Evolutionary conservation across 2,797 vertebrate genomes (phyloP).

Genomic region (Sciaenops ocellatus): DNA sequence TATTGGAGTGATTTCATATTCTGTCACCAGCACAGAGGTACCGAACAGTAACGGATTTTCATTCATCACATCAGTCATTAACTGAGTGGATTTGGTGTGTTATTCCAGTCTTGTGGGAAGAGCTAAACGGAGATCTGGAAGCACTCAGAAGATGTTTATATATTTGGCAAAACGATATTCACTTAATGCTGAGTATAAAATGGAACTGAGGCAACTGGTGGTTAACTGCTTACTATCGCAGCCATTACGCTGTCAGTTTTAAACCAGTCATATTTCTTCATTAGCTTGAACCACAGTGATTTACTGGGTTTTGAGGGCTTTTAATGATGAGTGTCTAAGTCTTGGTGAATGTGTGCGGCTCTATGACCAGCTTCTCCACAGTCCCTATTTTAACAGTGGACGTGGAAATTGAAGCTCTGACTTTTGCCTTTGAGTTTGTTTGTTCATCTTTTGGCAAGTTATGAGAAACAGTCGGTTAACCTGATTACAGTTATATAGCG

Average conservation of each 20-base stretch:
- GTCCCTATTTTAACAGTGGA: slow-evolving; percentile 23
- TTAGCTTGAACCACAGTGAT: slow-evolving; percentile 42
- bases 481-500: not conserved
- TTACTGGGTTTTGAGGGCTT: slow-evolving; percentile 45
- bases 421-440: slow-evolving; percentile 5
- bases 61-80: slow-evolving; percentile 43
- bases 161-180: slow-evolving; percentile 66
- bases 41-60: slow-evolving; percentile 10
- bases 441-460: not conserved
- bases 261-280: slow-evolving; percentile 64
- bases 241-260: slow-evolving; percentile 58
- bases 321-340: slow-evolving; percentile 44
- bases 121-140: slow-evolving; percentile 41
- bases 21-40: slow-evolving; percentile 4
- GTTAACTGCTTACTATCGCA: slow-evolving; percentile 45
- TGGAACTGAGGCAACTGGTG: slow-evolving; percentile 36
- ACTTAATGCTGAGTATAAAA: slow-evolving; percentile 45
- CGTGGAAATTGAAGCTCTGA: slow-evolving; percentile 9
- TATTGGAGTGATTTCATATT: slow-evolving; percentile 13
- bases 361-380: slow-evolving; percentile 20
- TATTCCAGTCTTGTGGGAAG: slow-evolving; percentile 24
- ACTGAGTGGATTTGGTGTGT: slow-evolving; percentile 32
- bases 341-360: slow-evolving; percentile 23
- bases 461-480: not conserved
- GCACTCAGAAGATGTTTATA: slow-evolving; percentile 59